phyloP scores from a whole-genome alignment of 2,797 vertebrate genomes.

The Tauraco hartlaubi region DNA sequence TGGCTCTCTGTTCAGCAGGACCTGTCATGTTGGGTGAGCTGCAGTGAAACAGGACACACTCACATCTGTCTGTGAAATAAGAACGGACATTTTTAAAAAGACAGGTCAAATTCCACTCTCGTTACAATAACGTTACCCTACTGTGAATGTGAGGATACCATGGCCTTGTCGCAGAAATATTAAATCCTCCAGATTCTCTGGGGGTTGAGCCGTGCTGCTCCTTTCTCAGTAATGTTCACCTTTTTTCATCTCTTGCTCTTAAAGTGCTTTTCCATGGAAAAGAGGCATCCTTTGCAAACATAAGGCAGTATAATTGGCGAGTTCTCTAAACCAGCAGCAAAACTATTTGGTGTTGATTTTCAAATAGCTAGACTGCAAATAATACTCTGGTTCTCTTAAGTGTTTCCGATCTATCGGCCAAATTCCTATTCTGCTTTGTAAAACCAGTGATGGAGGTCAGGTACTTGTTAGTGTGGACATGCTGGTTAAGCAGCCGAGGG shows the following conservation, averaged over 20 bases:
- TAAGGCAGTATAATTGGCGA: background rate
- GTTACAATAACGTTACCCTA: background rate
- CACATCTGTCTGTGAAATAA: slow-evolving; percentile 41
- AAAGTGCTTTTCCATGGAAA: background rate
- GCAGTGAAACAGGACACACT: slow-evolving; percentile 49
- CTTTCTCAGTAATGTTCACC: background rate
- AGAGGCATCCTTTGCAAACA: background rate
- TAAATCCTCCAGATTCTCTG: background rate
- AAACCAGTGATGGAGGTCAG: background rate
- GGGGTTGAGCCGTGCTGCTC: background rate
- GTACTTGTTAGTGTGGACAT: background rate
- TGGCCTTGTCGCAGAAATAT: background rate
- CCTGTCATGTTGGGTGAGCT: background rate
- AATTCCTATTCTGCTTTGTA: background rate
- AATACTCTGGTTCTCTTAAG: background rate
- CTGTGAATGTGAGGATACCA: background rate
- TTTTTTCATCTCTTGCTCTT: background rate
- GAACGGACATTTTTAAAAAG: background rate
- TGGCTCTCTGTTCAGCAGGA: background rate
- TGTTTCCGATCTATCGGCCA: background rate
- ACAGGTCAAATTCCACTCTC: background rate
- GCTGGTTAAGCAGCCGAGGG: background rate
- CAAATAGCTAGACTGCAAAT: background rate
- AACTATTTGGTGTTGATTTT: background rate
- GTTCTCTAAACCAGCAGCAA: background rate